Conservation (phyloP, 92 coral and sea anemone genomes). For the Phenganax marumi region DNA sequence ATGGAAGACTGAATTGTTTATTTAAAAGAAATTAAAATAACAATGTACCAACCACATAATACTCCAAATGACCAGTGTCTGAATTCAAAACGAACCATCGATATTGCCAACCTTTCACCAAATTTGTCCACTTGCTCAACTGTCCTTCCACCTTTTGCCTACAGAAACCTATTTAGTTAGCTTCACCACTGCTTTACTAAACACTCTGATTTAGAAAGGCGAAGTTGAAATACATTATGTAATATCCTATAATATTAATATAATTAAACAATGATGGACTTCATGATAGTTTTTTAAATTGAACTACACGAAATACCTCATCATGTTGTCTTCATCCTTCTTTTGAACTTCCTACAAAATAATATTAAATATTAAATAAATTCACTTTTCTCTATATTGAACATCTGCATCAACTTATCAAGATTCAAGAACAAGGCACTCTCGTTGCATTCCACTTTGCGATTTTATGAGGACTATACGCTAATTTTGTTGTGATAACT, state of each 20-base stretch:
- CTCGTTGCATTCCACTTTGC: not conserved
- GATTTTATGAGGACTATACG: not conserved
- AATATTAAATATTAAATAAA: not conserved
- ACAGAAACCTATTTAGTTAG: not conserved
- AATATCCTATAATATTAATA: not conserved
- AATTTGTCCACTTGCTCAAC: slow-evolving; percentile 96
- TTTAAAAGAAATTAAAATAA: not conserved
- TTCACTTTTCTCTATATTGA: not conserved
- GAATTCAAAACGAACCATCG: slow-evolving; percentile 95
- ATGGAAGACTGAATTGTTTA: too few species aligned
- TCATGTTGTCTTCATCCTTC: slow-evolving; percentile 64
- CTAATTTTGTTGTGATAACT: too few species aligned
- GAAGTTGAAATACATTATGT: not conserved
- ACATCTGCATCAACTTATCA: not conserved
- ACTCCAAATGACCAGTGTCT: slow-evolving; percentile 81
- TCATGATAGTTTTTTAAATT: not conserved
- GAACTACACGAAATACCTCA: slow-evolving; percentile 17
- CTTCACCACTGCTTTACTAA: too few species aligned
- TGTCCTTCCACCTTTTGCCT: slow-evolving; percentile 97
- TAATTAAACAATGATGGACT: not conserved
- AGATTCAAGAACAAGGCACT: not conserved
- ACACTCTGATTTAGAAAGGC: too few species aligned
- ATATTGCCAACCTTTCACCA: slow-evolving; percentile 97
- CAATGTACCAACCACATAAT: slow-evolving; percentile 71
- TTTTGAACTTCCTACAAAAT: slow-evolving; percentile 58